Evolutionary conservation across 1,140 invertebrate species (phyloP).

Genomic region (Yoshiicerus persimilis): DNA sequence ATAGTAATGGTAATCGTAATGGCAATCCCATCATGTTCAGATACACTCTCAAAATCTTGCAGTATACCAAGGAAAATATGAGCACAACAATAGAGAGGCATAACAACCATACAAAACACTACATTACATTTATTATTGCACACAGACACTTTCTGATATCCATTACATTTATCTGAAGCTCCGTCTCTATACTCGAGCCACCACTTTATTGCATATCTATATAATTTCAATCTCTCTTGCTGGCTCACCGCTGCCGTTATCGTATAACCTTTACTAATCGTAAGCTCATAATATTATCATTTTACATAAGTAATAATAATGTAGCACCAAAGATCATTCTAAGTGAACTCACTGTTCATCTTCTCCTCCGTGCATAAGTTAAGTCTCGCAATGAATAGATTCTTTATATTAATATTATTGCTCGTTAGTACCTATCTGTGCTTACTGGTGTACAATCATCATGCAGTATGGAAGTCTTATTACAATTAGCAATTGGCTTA

Average conservation of each 20-base stretch:
- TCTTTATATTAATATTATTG: neutral
- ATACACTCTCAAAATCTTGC: neutral
- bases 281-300: neutral
- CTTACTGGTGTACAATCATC: too few relatives aligned
- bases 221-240: neutral
- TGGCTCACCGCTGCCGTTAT: neutral
- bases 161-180: neutral
- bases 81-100: neutral
- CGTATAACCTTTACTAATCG: neutral
- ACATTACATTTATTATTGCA: neutral
- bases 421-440: too few relatives aligned
- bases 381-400: neutral
- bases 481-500: neutral
- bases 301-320: neutral
- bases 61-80: neutral
- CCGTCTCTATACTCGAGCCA: neutral
- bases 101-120: slow-evolving; percentile 7
- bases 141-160: neutral
- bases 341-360: neutral
- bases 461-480: neutral
- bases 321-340: neutral
- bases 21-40: slow-evolving; percentile 14
- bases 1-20: neutral
- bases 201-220: neutral
- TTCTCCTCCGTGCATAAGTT: too few relatives aligned